These are phyloP conservation scores for Porites australiensis DNA, from an alignment of 64 coral and sea anemone species.

Conservation along the genomic window DNA sequence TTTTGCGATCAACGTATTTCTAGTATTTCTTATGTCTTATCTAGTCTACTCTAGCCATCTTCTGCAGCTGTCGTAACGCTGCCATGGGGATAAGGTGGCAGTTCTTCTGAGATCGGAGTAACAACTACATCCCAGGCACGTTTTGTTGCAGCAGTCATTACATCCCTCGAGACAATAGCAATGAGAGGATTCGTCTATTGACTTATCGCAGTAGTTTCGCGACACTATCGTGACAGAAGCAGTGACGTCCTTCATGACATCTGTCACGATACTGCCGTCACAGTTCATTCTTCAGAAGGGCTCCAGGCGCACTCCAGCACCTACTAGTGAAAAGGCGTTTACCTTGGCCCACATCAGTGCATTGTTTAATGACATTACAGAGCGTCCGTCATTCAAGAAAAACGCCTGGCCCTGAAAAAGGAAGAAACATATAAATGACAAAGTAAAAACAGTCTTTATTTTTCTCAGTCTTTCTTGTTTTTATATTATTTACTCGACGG, in stretches of 20 bases:
- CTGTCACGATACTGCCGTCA: not conserved
- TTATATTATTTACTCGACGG: no score
- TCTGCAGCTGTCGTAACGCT: not conserved
- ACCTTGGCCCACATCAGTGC: slow-evolving; percentile 99
- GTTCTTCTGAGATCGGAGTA: no score
- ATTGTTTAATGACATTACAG: slow-evolving; percentile 89
- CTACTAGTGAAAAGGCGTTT: slow-evolving; percentile 90
- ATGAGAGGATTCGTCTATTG: not conserved
- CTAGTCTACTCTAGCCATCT: not conserved
- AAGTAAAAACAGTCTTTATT: no score
- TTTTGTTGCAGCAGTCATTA: no score
- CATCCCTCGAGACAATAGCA: no score
- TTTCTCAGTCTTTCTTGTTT: no score
- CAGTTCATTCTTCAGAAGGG: slow-evolving; percentile 61
- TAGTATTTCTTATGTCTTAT: no score
- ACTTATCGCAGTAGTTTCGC: not conserved
- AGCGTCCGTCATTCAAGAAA: slow-evolving; percentile 91
- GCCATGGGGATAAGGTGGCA: no score
- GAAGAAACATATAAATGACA: not conserved
- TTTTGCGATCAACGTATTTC: no score
- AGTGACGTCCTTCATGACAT: not conserved
- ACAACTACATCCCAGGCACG: no score
- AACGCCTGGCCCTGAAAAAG: slow-evolving; percentile 81
- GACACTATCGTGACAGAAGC: not conserved
- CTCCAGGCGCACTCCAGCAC: slow-evolving; percentile 81